Base-by-base conservation (phyloP, 2,113 vertebrate species). In the Mesocricetus auratus region DNA sequence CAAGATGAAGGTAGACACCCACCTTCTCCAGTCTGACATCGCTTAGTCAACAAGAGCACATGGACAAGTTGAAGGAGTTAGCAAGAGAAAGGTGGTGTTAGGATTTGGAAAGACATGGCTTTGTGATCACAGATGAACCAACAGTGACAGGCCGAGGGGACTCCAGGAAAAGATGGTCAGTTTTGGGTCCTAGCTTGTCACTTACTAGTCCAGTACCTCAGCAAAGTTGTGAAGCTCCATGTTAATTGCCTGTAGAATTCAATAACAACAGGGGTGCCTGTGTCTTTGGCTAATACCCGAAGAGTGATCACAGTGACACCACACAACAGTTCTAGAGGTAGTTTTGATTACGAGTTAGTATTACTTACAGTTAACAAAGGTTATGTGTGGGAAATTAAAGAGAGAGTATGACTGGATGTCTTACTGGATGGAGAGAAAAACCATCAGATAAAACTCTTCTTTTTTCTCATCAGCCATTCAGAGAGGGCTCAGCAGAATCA, bases 381-480 rank as follows among this genome's bases (percentile, higher is more conserved):
- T 75, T 75, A 88, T 89, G 17, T 93, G 10, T 4, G 62, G 82
- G 47, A 8, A 95, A 94, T 74, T 47, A 68, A 90, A 97, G 73
- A 75, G 82, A 82, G 60, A 77, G 2, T 21, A 21, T 90, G 33
- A 92, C 50, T 94, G 62, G 31, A 3, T 86, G 74, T 93, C 74
- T 82, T 91, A n/a, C 24, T 50, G 50, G 74, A 15, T 69, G 9
- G 29, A 93, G 9, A 93, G 79, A 88, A 95, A 94, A 93, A 15
- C 33, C 10, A 4, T 50, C 19, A 24, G 53, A 26, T 5, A 7
- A 68, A 36, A 53, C 60, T 45, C 64, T 92, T 8, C 1, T 89
- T 92, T 69, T 75, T 91, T 73, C 71, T 71, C 12, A 90, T 16
- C 29, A 78, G 73, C 39, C n/a, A 36, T 79, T 83, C 50, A 33